A percentile compares a stretch with the other conserved stretches of the same genome.
phyloP scores from a whole-genome alignment of 2,888 invertebrate genomes.

The Hirudinaria manillensis region DNA sequence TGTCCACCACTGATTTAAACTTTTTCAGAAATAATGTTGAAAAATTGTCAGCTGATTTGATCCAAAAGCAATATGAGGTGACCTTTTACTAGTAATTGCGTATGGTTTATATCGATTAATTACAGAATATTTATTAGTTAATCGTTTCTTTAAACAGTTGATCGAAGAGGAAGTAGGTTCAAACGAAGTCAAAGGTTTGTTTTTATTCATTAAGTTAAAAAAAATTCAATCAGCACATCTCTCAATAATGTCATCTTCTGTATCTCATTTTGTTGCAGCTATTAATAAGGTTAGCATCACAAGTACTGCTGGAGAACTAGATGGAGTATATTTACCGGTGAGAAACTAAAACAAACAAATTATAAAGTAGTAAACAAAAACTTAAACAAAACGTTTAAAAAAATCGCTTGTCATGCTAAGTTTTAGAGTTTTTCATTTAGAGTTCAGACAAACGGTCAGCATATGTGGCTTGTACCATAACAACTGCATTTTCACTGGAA shows the following conservation, averaged over 20 bases:
- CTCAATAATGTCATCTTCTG: too few relatives aligned
- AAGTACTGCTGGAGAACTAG: not conserved
- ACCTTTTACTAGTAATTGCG: not conserved
- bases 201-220: not conserved
- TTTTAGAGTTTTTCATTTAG: too few relatives aligned
- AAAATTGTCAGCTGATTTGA: not conserved
- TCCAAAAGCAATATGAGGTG: not conserved
- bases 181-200: not conserved
- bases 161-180: not conserved
- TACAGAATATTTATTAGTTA: not conserved
- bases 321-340: not conserved
- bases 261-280: not conserved
- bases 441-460: too few relatives aligned
- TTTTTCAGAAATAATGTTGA: not conserved
- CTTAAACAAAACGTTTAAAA: too few relatives aligned
- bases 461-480: too few relatives aligned
- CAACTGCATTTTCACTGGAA: too few relatives aligned
- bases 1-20: not conserved
- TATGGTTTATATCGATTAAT: not conserved
- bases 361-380: too few relatives aligned
- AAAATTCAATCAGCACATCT: not conserved
- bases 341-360: too few relatives aligned
- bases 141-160: not conserved
- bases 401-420: too few relatives aligned
- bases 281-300: not conserved